Conservation (phyloP, 2,888 invertebrate species). For the Sisyra terminalis region DNA sequence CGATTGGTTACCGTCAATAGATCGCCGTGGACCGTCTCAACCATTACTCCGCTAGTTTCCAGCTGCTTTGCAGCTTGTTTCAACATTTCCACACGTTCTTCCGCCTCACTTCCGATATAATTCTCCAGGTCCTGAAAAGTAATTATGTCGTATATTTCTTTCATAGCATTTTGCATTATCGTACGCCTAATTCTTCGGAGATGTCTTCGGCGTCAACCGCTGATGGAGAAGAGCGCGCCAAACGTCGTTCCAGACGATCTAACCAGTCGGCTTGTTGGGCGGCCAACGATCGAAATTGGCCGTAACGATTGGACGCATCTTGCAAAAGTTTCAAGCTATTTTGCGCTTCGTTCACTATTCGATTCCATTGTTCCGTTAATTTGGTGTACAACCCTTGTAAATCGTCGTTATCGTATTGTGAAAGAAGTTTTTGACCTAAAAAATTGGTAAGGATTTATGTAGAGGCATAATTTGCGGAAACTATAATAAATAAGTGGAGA, state of each 20-base stretch:
- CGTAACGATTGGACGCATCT: constrained; percentile 60
- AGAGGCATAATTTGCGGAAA: too few species aligned
- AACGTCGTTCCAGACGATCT: constrained; percentile 60
- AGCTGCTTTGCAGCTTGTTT: constrained; percentile 30
- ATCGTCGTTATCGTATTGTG: background rate
- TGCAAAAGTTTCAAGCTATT: constrained; percentile 33
- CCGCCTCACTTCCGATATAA: constrained; percentile 57
- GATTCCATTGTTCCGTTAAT: constrained; percentile 3
- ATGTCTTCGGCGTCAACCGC: constrained; percentile 85
- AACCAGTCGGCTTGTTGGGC: constrained; percentile 60
- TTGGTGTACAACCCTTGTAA: background rate
- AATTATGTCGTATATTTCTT: background rate
- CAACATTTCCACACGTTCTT: constrained; percentile 35
- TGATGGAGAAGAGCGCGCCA: constrained; percentile 47
- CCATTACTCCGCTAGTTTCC: constrained; percentile 14
- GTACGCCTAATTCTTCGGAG: constrained; percentile 74
- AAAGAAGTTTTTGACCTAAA: background rate
- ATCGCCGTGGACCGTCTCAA: constrained; percentile 51
- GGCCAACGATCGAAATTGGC: constrained; percentile 61
- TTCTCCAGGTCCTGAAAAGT: constrained; percentile 59
- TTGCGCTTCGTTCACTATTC: background rate
- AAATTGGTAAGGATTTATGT: too few species aligned
- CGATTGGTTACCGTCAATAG: constrained; percentile 42
- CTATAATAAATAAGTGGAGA: too few species aligned
- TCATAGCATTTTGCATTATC: constrained; percentile 17